phyloP scores from a whole-genome alignment of 2,113 vertebrate species.

The Camelus dromedarius region DNA sequence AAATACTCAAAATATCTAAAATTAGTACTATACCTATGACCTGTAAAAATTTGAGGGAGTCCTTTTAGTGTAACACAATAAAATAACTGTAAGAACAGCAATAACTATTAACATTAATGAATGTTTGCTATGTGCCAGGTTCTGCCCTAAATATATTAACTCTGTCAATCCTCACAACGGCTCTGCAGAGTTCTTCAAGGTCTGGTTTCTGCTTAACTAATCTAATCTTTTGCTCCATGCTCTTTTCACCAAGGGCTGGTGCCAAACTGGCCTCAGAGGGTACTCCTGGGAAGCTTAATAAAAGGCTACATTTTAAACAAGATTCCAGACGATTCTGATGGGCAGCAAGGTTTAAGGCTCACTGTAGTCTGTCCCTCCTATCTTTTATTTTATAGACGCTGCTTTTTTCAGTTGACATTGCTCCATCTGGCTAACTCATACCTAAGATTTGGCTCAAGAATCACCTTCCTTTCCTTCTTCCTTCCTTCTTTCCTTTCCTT shows the following conservation, averaged over 20 bases:
- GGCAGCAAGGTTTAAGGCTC: not conserved
- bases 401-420: not conserved
- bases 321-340: not conserved
- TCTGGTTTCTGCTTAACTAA: not conserved
- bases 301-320: not conserved
- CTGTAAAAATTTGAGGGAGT: conserved; percentile 5
- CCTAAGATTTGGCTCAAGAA: not conserved
- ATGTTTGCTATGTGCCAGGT: not conserved
- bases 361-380: not conserved
- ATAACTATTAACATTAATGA: not conserved
- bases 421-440: not conserved
- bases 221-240: not conserved
- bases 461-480: not conserved
- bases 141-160: not conserved
- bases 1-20: conserved; percentile 64
- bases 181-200: not conserved
- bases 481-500: no score
- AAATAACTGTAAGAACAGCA: not conserved
- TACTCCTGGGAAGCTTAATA: not conserved
- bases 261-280: not conserved
- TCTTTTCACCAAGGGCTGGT: not conserved
- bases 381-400: not conserved
- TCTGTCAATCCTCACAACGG: not conserved
- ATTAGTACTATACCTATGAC: not conserved
- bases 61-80: not conserved